Base-by-base conservation (phyloP, 2,888 invertebrate species). In the Agrochola circellaris region DNA sequence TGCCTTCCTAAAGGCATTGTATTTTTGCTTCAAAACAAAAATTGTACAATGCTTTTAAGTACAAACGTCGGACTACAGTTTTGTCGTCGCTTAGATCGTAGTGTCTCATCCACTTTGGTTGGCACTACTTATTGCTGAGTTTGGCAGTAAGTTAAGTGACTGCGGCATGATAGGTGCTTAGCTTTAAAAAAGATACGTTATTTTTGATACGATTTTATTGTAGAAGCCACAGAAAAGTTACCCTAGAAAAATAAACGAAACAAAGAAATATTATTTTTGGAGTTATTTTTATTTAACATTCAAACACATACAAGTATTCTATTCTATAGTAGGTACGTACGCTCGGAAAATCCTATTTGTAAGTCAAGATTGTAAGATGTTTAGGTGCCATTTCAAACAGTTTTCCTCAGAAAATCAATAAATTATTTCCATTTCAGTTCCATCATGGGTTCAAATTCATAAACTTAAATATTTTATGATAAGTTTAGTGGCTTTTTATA, bases 11-110 rank as follows among this genome's bases (percentile, higher is more conserved):
- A 68, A 82, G 74, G 60, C 65, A 73, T 81, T 65, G 58, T 65
- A 79, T 74, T 81, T 79, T 66, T 30, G 23, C 54, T 61, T 48
- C 38, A 65, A 70, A 66, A 61, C 65, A 54, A 73, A 68, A 60
- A 56, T 64, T 58, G 4, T 61, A 23, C 34, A 60, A 69, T 60
- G 83, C 48, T 83, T 83, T 83, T 69, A 54, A 34, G 38, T 34
- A 61, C 67, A 61, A 60, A 65, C 38, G 48, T 54, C 26, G 8
- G 56, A 23, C 26, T 77, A 23, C n/a, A 58, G 30, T n/a, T 68
- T 60, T 56, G 58, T 72, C 34, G 38, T n/a, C 9, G 15, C 26
- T 58, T 17, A 56, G 20, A 20, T 15, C 6, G 58, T 45, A 79
- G 60, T 58, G 23, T 8, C 38, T 56, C 38, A 0, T 38, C 4